phyloP scores from a whole-genome alignment of 2,113 vertebrate species.

The Mormyrus iriodes region DNA sequence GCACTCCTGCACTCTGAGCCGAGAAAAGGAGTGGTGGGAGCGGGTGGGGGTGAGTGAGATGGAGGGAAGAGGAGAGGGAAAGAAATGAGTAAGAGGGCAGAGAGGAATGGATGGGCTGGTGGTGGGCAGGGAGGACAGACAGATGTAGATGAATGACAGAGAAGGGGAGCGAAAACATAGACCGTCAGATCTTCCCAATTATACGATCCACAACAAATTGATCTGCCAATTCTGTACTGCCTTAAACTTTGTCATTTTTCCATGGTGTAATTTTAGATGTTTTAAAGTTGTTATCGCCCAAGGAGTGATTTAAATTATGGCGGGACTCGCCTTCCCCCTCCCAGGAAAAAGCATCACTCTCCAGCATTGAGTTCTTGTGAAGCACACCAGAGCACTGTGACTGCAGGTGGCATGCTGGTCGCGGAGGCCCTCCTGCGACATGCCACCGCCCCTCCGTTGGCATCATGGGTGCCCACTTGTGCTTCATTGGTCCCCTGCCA shows the following conservation, averaged over 20 bases:
- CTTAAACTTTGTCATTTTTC: neutral
- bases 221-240: neutral
- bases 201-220: neutral
- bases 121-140: neutral
- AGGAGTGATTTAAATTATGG: neutral
- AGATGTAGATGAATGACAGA: conserved; percentile 4
- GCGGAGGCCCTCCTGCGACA: neutral
- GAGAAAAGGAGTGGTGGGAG: conserved; percentile 13
- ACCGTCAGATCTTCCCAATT: neutral
- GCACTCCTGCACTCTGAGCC: conserved; percentile 31
- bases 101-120: neutral
- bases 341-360: neutral
- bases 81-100: neutral
- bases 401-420: neutral
- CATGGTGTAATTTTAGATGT: neutral
- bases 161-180: neutral
- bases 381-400: neutral
- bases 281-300: neutral
- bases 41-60: conserved; percentile 30
- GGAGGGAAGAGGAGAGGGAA: neutral
- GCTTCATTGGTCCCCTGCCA: neutral
- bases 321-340: neutral
- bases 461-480: neutral
- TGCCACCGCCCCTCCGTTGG: neutral
- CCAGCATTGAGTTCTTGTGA: neutral